Evolutionary conservation across 2,888 invertebrate genomes (phyloP), one percentile per base, ranked within the genome.

Genomic region (Hermaeophaga mercurialis): DNA sequence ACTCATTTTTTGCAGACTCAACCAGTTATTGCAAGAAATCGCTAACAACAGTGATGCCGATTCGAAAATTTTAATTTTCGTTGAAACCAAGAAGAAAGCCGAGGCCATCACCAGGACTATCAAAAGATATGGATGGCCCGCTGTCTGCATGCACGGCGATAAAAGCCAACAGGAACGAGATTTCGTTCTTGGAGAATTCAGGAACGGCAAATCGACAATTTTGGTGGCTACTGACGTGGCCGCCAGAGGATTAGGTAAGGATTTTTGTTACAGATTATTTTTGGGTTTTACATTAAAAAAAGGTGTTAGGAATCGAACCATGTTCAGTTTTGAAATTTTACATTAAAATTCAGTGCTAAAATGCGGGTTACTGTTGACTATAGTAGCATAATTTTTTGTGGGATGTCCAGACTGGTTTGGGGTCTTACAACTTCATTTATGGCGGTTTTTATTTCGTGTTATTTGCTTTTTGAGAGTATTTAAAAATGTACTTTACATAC

Each of bases 221-320:
- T 84, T 97, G 67, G 92, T 97, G 66, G 97, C 97, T 72, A 98
- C 97, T 60, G 97, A 98, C 82, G 97, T 98, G 74, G 97, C 97
- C 67, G 96, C 97, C 47, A 85, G 96, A 75, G 96, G 96, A 75
- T 84, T 96, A 79, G 95, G 95, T 95, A 84, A 85, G 89, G 85
- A 24, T 56, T 44, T n/a, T 17, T 17, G 7, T 26, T 12, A 1
- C 19, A 9, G n/a, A 31, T 8, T 24, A 17, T n/a, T n/a, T n/a
- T 15, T 28, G 7, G 41, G 11, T 26, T 15, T 7, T n/a, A n/a
- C n/a, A n/a, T n/a, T 46, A 34, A 17, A 43, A 31, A 17, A 15
- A 26, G 31, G n/a, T 47, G 17, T 47, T 22, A 33, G 45, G 57
- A 57, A 59, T 62, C 57, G 52, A 58, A 60, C 66, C 64, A 66